A percentile compares a stretch with the other conserved stretches of the same genome.
Evolutionary conservation across 2,888 invertebrate species (phyloP).

Genomic region (Amiota communis): DNA sequence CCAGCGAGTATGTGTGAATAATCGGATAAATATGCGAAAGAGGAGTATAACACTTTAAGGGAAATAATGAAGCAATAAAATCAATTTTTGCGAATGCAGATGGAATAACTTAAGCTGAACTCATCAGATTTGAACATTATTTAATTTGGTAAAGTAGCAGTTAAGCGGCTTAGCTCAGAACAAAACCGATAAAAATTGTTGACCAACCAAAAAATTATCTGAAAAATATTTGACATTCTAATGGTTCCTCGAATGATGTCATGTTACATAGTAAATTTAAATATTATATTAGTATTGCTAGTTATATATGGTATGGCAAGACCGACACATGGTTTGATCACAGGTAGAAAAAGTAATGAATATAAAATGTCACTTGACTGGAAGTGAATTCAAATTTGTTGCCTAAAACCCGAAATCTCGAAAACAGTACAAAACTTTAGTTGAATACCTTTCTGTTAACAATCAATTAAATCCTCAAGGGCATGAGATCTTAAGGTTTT

Average conservation of each 20-base stretch:
- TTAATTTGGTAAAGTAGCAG: not conserved
- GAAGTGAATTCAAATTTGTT: too few species aligned
- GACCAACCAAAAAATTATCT: constrained; percentile 6
- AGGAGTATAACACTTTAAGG: constrained; percentile 41
- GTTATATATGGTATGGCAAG: too few species aligned
- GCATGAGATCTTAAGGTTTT: too few species aligned
- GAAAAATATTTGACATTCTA: constrained; percentile 23
- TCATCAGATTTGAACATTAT: constrained; percentile 24
- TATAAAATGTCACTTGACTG: too few species aligned
- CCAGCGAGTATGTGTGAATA: not conserved
- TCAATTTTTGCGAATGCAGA: constrained; percentile 47
- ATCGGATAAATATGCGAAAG: not conserved
- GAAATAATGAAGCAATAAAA: constrained; percentile 54
- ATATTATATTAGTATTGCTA: too few species aligned
- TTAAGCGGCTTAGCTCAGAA: constrained; percentile 44
- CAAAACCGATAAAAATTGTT: not conserved
- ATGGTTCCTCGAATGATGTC: constrained; percentile 9
- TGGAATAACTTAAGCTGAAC: constrained; percentile 52
- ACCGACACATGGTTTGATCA: too few species aligned
- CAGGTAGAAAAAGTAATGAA: too few species aligned
- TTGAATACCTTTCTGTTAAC: too few species aligned
- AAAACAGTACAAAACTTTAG: too few species aligned
- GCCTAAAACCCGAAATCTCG: too few species aligned
- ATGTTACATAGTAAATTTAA: too few species aligned
- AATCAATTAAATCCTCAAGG: too few species aligned